Base-by-base conservation (phyloP, 2,888 invertebrate genomes). In the Drosophila greeni region DNA sequence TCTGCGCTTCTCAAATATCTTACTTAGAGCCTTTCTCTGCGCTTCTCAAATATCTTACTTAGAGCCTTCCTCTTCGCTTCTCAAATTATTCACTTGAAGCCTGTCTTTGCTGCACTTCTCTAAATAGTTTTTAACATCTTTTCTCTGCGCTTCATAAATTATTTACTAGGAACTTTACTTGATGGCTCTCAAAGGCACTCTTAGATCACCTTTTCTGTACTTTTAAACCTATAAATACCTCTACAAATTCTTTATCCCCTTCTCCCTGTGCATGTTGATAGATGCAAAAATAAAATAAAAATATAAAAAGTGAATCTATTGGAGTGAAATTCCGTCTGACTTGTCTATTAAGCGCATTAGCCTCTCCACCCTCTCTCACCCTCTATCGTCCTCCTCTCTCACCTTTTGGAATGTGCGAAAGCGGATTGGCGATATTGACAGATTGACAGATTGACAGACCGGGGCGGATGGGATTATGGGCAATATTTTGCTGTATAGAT, bases 301-400 rank as follows among this genome's bases (percentile, higher is more conserved):
- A 40, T 20, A 40, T 7, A 34, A 57, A 26, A 42, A 14, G 20
- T 18, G 9, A 33, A 43, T 42, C 42, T 43, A 37, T 33, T 12
- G 43, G 9, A 18, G 2, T 45, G 37, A 31, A 57, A 57, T 57
- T 37, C 43, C 42, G 51, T 51, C 61, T 61, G 52, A 61, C 43
- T 62, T 62, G 53, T 53, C 62, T 61, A 61, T 61, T 64, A 64
- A 62, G 62, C 62, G 52, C 62, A 61, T 64, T 64, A 61, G 33
- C 43, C 16, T 39, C 40, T 33, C 9, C 31, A 18, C 11, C 43
- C 14, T n/a, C n/a, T n/a, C n/a, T n/a, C n/a, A n/a, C n/a, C n/a
- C n/a, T n/a, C n/a, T n/a, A n/a, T n/a, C n/a, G n/a, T n/a, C n/a
- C 23, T 5, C 33, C 5, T 8, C 23, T 29, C 42, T 6, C 29